Evolutionary conservation across 2,888 invertebrate genomes (phyloP), one percentile per base, ranked within the genome.

Genomic region (Callimorpha dominula): DNA sequence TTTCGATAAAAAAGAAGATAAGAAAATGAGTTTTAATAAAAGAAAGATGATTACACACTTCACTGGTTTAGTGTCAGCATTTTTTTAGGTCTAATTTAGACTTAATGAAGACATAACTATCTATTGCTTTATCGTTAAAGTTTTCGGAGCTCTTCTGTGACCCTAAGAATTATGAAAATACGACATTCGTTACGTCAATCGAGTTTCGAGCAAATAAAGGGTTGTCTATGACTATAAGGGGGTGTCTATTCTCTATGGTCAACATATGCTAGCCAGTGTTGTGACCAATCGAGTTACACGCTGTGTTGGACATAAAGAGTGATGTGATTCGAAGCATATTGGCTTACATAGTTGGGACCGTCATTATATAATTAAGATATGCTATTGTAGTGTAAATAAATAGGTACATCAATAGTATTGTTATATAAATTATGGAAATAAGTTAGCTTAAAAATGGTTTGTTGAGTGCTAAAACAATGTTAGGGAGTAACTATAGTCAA

Each of bases 181-280:
- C n/a, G 49, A 15, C 72, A 85, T 78, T 74, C 62, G 73, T 73
- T 70, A 69, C 69, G 75, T 77, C 71, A 78, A 76, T 79, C 77
- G 74, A 84, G 66, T 3, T 66, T 64, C 65, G 66, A 15, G 52
- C 66, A 82, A 86, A 86, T 65, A 86, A 73, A 84, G 86, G 86
- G 86, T 81, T 79, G 68, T 81, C 84, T 80, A 85, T 79, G 78
- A 81, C 83, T 78, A 80, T 75, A 73, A 83, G 80, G 80, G 81
- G 79, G 73, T 63, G 69, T 80, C 81, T 80, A 80, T 79, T 75
- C 74, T 68, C 54, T 69, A 78, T 71, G 80, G 72, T 54, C 50
- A 78, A 79, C 87, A 87, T 87, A 85, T 87, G 88, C 83, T 78
- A 71, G 65, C 65, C 66, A 75, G 74, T 75, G 72, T 75, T 75